Evolutionary conservation across 2,888 invertebrate genomes (phyloP).

Genomic region (Sussaba pulchella): DNA sequence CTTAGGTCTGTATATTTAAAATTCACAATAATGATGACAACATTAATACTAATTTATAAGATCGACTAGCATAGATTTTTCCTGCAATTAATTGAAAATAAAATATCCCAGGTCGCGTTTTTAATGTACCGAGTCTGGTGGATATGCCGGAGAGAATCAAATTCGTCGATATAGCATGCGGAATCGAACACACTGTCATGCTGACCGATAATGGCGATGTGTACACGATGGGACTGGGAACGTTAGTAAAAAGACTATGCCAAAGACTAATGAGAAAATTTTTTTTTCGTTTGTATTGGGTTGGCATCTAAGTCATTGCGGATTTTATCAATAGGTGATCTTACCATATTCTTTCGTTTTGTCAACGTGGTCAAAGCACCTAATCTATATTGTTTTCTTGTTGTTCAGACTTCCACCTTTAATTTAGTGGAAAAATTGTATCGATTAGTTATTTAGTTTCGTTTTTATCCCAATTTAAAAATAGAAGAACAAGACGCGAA

Average conservation of each 20-base stretch:
- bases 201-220: conserved; percentile 90
- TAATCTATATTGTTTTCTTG: too few relatives aligned
- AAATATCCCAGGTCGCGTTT: conserved; percentile 85
- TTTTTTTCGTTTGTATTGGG: conserved; percentile 1
- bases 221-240: conserved; percentile 94
- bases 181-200: conserved; percentile 92
- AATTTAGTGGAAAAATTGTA: too few relatives aligned
- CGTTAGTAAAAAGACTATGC: conserved; percentile 86
- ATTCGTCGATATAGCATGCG: conserved; percentile 89
- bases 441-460: too few relatives aligned
- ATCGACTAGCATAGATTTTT: not conserved
- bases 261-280: conserved; percentile 29
- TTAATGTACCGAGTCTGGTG: conserved; percentile 87
- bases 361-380: too few relatives aligned
- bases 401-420: too few relatives aligned
- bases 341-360: too few relatives aligned
- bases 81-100: not conserved
- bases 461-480: too few relatives aligned
- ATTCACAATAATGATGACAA: too few relatives aligned
- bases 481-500: too few relatives aligned
- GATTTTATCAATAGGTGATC: too few relatives aligned
- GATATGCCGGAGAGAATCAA: conserved; percentile 86
- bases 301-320: too few relatives aligned
- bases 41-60: conserved; percentile 6
- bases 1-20: conserved; percentile 77